These are phyloP conservation scores for Strigamia transsilvanica DNA, from an alignment of 2,888 invertebrate genomes.

Conservation along the genomic window DNA sequence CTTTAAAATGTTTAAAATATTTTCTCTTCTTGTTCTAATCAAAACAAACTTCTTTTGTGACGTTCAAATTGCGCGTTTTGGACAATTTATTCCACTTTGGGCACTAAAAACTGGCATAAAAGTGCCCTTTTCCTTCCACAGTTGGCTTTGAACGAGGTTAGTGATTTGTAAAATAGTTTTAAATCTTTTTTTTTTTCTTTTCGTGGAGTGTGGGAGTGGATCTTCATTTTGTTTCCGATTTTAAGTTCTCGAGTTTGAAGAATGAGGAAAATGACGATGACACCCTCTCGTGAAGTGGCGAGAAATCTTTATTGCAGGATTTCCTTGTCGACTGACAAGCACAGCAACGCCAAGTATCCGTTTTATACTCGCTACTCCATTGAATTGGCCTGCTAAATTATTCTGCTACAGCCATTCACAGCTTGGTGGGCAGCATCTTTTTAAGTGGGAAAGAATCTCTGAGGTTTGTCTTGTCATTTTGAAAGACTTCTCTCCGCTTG, in stretches of 20 bases:
- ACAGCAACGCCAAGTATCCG: slow-evolving; percentile 16
- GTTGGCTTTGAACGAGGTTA: neutral
- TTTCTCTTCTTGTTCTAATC: neutral
- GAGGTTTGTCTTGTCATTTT: slow-evolving; percentile 39
- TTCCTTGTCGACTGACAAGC: slow-evolving; percentile 20
- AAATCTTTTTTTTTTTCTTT: neutral
- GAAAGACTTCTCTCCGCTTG: slow-evolving; percentile 10
- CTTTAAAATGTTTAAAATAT: neutral
- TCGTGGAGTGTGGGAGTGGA: neutral
- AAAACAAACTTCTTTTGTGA: neutral
- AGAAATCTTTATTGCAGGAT: slow-evolving; percentile 36
- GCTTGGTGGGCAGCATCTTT: slow-evolving; percentile 7
- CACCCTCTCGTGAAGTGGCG: slow-evolving; percentile 25
- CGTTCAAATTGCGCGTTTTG: neutral
- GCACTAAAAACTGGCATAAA: neutral
- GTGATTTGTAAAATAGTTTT: slow-evolving; percentile 37
- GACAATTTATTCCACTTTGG: slow-evolving; percentile 8
- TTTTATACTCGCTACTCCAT: slow-evolving; percentile 23
- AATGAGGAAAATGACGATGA: slow-evolving; percentile 22
- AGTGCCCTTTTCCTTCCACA: neutral
- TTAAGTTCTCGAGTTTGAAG: slow-evolving; percentile 26
- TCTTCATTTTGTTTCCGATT: slow-evolving; percentile 27
- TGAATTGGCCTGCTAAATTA: slow-evolving; percentile 36
- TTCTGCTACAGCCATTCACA: slow-evolving; percentile 12
- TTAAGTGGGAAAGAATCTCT: slow-evolving; percentile 7